Base-by-base conservation (phyloP, 2,888 invertebrate genomes). In the Campoletis raptor region DNA sequence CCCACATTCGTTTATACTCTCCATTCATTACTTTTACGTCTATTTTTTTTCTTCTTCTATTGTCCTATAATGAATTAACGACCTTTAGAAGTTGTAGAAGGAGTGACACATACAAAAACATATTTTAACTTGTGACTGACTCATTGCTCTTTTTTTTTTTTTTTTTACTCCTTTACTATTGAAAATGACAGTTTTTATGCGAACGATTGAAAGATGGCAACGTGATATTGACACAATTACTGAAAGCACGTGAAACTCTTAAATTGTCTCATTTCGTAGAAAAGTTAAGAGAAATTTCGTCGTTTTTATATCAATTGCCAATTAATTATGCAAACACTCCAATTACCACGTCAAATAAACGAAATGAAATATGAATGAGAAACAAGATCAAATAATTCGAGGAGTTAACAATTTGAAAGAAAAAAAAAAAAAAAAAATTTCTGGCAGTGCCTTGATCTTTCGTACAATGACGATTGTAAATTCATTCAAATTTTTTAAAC, bases 111-210 rank as follows among this genome's bases (percentile, higher is more conserved):
- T 30, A 72, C 12, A 72, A 72, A 72, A 42, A 42, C 36, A 54
- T 40, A 76, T 57, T 84, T 85, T 67, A 52, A 61, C 24, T 15
- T 30, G 61, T 7, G 61, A 30, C 61, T 61, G 61, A 61, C 61
- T 61, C 61, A 6, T 15, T 30, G 30, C 30, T 3, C n/a, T n/a
- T n/a, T 42, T 42, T 7, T 42, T 42, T 9, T 42, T 42, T 54
- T 57, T 30, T 67, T 70, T 70, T 8, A 15, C 30, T 48, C 45
- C 8, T 30, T 24, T 21, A 48, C 21, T 40, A 40, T 40, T n/a
- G 21, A 10, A 67, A 21, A 40, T 67, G 37, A 40, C 37, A 67
- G 37, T 40, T 67, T 67, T 67, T 0, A 21, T 67, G 61, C 61
- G 30, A 61, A 61, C 61, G 61, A 30, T 30, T 30, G 61, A 61